Conservation (phyloP, 2,113 vertebrate species). For the Penelope pileata region DNA sequence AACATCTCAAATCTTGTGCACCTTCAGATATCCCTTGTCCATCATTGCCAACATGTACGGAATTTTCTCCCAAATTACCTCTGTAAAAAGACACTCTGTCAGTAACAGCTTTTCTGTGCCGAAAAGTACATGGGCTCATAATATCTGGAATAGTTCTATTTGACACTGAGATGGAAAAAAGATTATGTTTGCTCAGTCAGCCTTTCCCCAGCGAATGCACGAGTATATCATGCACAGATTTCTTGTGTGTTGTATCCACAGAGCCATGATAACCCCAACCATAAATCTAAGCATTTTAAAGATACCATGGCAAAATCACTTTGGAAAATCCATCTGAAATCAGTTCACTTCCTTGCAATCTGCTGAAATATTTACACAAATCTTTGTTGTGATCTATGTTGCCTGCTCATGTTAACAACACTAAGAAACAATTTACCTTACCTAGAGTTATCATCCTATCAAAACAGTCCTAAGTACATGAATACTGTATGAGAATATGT, state of each 20-base stretch:
- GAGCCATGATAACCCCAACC: background rate
- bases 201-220: background rate
- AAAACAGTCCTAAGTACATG: background rate
- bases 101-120: background rate
- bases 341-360: background rate
- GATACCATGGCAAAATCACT: background rate
- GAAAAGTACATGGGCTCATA: background rate
- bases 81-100: background rate
- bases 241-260: background rate
- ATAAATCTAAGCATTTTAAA: conserved; percentile 28
- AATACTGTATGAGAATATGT: background rate
- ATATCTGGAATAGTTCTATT: background rate
- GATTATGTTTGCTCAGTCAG: background rate
- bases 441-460: background rate
- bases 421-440: background rate
- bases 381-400: background rate
- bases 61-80: background rate
- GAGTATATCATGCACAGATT: background rate
- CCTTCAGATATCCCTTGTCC: background rate
- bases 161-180: background rate
- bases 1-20: background rate
- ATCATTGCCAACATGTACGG: background rate
- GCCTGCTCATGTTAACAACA: background rate
- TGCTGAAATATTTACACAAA: background rate
- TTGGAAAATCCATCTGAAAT: conserved; percentile 1